Evolutionary conservation across 1,140 invertebrate species (phyloP), one percentile per base, ranked within the genome.

Genomic region (Bombus confusus): DNA sequence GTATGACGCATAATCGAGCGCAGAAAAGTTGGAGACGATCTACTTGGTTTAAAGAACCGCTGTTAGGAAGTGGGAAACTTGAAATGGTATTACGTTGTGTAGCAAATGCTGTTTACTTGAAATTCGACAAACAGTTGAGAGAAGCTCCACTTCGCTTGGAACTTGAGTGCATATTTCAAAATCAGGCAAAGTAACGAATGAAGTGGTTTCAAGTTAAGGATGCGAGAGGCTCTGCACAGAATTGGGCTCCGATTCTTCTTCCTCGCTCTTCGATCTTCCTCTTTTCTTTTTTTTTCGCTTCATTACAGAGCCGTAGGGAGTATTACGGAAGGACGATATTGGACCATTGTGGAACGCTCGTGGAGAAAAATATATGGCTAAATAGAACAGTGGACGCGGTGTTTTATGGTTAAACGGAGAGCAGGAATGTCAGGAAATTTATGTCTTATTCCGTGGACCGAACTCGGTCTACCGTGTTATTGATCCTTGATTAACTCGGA

Each of bases 321-420:
- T 90, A 90, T 90, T 83, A 85, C 86, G 71, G 66, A 64, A 80
- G 39, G 41, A 80, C 85, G 89, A 90, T 88, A 90, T 90, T 90
- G 86, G 81, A 76, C 86, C 88, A 90, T 90, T 88, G 88, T 88
- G 82, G 72, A 22, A 18, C 80, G 83, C 66, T 86, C 86, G 86
- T 85, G 83, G 80, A 76, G 89, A 88, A 90, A 88, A 89, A 90
- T 90, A 90, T 90, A 90, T 90, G 74, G 80, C 88, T 90, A 90
- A 90, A 90, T 90, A 90, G 78, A 62, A 69, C 59, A 80, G 77
- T 78, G 76, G 86, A 59, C 73, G 73, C 64, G 66, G 86, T 87
- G 88, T 87, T 90, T 90, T 87, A 90, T 85, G 89, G 88, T 77
- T 75, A 85, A 74, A 74, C 68, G 86, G 84, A 79, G 73, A 72